Base-by-base conservation (phyloP, 2,113 vertebrate genomes). In the Octodon degus region DNA sequence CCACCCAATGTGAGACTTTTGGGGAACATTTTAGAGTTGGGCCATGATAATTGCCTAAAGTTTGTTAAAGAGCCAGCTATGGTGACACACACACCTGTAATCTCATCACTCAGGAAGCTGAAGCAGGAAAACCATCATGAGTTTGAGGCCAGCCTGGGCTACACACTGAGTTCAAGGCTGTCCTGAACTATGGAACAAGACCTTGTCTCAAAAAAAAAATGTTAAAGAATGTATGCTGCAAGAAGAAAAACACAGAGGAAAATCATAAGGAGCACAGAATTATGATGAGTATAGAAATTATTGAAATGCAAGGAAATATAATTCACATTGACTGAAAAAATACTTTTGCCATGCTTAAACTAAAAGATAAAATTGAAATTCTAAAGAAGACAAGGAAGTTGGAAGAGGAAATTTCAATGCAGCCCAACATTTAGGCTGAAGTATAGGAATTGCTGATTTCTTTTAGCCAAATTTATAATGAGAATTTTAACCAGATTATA, bases 311-410 rank as follows among this genome's bases (percentile, higher is more conserved):
- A 32, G 19, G 50, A 93, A 72, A 84, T 53, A 0, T 8, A 50
- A 65, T 62, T 82, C 60, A 76, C 67, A 3, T 50, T 50, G 47
- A 43, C 50, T 47, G 0, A 43, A 40, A 88, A 80, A 92, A 55
- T 70, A 88, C 63, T 27, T 53, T 58, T 16, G 25, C 47, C 2
- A 20, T 77, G 5, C 83, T 88, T 84, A 77, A n/a, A 72, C 34
- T 43, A 50, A 86, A 93, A 76, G 4, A 20, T 62, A 67, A 80
- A 79, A 93, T 10, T 68, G 6, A 96, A 88, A 88, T 79, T 87
- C 47, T 72, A 55, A 83, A 50, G 58, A 62, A 43, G 58, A 50
- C 47, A 58, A 65, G 16, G 89, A 85, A 4, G 16, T 25, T 77
- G 40, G 47, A 50, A 32, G 47, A 53, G 43, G 77, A 80, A 50